Conservation (phyloP, 2,888 invertebrate species). For the Cremastobaeus sp. region DNA sequence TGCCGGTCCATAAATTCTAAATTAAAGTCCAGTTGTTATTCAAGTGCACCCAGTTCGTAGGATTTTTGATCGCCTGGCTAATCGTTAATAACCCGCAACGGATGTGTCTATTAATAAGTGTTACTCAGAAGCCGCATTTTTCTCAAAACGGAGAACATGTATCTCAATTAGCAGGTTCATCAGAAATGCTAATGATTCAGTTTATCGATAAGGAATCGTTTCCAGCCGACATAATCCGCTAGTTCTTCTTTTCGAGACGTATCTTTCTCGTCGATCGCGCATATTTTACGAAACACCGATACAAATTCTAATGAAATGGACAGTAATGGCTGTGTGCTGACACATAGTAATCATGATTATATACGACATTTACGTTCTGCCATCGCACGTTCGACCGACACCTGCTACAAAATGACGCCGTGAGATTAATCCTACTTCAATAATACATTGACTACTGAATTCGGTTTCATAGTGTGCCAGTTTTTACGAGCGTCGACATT, state of each 20-base stretch:
- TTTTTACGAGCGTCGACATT: slow-evolving; percentile 15
- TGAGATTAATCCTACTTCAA: slow-evolving; percentile 50
- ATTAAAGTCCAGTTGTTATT: too few relatives aligned
- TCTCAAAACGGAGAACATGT: too few relatives aligned
- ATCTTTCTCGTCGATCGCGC: slow-evolving; percentile 17
- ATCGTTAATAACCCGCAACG: too few relatives aligned
- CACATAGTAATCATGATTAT: slow-evolving; percentile 40
- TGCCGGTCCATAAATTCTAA: too few relatives aligned
- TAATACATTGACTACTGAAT: slow-evolving; percentile 44
- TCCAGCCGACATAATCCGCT: too few relatives aligned
- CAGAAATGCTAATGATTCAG: neutral
- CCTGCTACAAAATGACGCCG: slow-evolving; percentile 21
- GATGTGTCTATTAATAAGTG: too few relatives aligned
- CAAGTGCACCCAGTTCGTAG: too few relatives aligned
- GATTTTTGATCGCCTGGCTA: too few relatives aligned
- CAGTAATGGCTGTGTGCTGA: slow-evolving; percentile 30
- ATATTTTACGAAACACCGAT: slow-evolving; percentile 5
- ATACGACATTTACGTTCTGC: slow-evolving; percentile 48
- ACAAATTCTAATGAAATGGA: slow-evolving; percentile 27
- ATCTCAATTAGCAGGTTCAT: too few relatives aligned
- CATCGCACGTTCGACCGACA: slow-evolving; percentile 16
- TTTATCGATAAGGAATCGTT: neutral
- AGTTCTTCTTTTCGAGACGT: slow-evolving; percentile 7
- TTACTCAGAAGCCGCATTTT: too few relatives aligned
- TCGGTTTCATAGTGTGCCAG: slow-evolving; percentile 6